Conservation (phyloP, 2,888 invertebrate genomes). For the Machimus rusticus region DNA sequence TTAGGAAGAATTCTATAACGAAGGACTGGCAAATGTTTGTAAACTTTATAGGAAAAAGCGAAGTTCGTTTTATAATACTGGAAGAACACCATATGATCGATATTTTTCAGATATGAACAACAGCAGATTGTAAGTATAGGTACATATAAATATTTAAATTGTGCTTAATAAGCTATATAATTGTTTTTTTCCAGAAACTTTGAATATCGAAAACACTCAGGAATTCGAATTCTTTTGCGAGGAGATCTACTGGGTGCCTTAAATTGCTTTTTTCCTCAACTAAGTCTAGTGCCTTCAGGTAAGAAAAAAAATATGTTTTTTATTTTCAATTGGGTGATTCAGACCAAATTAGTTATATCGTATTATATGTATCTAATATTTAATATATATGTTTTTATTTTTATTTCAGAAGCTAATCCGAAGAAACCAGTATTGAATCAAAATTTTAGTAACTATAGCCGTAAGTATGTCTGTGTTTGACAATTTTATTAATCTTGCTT, state of each 20-base stretch:
- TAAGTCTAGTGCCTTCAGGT: constrained; percentile 44
- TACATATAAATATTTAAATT: background rate
- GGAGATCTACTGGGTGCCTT: constrained; percentile 47
- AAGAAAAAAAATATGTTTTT: background rate
- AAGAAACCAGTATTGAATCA: background rate
- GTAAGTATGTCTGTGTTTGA: background rate
- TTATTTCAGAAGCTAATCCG: background rate
- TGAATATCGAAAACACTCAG: constrained; percentile 2
- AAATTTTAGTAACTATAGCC: background rate
- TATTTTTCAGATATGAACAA: background rate
- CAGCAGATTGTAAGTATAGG: background rate
- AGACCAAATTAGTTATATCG: background rate
- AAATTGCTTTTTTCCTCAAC: constrained; percentile 45
- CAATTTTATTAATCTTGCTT: too few species aligned
- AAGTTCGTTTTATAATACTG: background rate
- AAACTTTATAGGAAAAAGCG: background rate
- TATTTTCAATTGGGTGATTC: background rate
- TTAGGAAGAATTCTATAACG: background rate
- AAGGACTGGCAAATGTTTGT: background rate
- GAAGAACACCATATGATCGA: background rate
- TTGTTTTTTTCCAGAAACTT: background rate
- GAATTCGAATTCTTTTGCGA: constrained; percentile 42
- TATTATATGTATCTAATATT: too few species aligned
- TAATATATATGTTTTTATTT: background rate
- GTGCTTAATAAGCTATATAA: background rate